Evolutionary conservation across 2,888 invertebrate genomes (phyloP).

Genomic region (Agrilus cyanescens): DNA sequence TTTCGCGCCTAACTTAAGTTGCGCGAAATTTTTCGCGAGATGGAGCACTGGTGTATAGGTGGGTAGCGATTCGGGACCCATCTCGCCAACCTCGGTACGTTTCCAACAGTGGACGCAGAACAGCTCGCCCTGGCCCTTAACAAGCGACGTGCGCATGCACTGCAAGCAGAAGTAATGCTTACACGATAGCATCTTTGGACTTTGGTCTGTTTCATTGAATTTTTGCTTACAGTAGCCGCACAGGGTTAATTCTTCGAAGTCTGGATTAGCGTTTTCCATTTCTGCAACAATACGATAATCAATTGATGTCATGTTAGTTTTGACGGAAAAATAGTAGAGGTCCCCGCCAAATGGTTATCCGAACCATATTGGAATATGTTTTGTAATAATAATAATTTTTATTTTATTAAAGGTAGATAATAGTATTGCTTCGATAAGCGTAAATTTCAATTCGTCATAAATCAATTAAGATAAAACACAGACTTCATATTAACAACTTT

Average conservation of each 20-base stretch:
- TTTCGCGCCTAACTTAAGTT: conserved; percentile 41
- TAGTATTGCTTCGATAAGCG: no score
- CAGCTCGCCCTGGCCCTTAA: conserved; percentile 51
- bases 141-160: conserved; percentile 56
- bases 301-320: no score
- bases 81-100: conserved; percentile 54
- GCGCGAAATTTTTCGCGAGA: conserved; percentile 50
- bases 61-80: conserved; percentile 54
- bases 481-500: no score
- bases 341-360: no score
- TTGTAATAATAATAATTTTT: no score
- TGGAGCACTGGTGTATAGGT: conserved; percentile 57
- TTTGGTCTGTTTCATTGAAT: conserved; percentile 60
- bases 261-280: conserved; percentile 53
- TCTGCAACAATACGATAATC: conserved; percentile 24
- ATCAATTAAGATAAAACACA: no score
- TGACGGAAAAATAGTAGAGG: no score
- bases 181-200: conserved; percentile 62
- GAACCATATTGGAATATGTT: no score
- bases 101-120: conserved; percentile 67
- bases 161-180: conserved; percentile 68
- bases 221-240: conserved; percentile 66
- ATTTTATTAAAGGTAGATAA: no score
- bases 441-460: no score
- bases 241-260: conserved; percentile 61